Evolutionary conservation across 2,797 vertebrate genomes (phyloP).

Genomic region (Knipowitschia caucasica): DNA sequence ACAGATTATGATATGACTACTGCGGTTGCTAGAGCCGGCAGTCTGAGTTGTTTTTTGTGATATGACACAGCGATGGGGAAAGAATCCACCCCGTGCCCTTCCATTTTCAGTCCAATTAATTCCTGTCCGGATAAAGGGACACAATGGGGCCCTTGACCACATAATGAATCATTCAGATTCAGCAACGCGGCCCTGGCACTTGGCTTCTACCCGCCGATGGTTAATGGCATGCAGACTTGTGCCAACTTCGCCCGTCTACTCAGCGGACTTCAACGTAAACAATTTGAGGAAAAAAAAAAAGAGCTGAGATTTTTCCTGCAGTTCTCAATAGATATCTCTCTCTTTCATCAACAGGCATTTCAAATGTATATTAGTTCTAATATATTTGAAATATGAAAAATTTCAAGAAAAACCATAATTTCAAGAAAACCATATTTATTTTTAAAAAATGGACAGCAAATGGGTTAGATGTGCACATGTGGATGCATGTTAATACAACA

Average conservation of each 20-base stretch:
- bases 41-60: slow-evolving; percentile 66
- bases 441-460: slow-evolving; percentile 79
- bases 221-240: slow-evolving; percentile 79
- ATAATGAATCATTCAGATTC: slow-evolving; percentile 99
- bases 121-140: slow-evolving; percentile 96
- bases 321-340: neutral
- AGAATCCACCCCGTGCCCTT: slow-evolving; percentile 84
- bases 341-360: neutral
- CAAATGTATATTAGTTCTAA: neutral
- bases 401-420: slow-evolving; percentile 36
- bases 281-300: too few species aligned
- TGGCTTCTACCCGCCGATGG: slow-evolving; percentile 80
- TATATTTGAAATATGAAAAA: neutral
- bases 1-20: slow-evolving; percentile 71
- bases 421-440: slow-evolving; percentile 66
- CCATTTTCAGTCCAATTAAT: slow-evolving; percentile 99
- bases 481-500: slow-evolving; percentile 81
- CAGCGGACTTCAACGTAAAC: slow-evolving; percentile 52
- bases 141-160: slow-evolving; percentile 85
- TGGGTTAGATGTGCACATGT: slow-evolving; percentile 90
- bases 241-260: slow-evolving; percentile 77
- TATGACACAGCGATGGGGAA: slow-evolving; percentile 66
- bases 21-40: slow-evolving; percentile 69
- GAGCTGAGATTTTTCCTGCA: too few species aligned
- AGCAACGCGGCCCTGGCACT: slow-evolving; percentile 83